These are phyloP conservation scores for Hestina assimilis DNA, from an alignment of 1,140 invertebrate genomes.

Conservation along the genomic window DNA sequence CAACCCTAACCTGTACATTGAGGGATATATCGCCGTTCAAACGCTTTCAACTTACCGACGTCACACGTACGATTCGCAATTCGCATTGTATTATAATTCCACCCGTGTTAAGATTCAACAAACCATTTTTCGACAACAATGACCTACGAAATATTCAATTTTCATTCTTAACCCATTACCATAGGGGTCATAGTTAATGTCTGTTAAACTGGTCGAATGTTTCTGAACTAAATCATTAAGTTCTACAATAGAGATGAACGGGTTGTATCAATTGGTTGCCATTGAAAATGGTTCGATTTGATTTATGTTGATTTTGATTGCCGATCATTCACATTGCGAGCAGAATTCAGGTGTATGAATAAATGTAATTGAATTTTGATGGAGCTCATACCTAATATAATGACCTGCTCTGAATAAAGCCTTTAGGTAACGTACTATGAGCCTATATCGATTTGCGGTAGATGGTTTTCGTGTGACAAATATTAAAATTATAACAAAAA, in stretches of 20 bases:
- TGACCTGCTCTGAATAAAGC: too few relatives aligned
- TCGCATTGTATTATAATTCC: constrained; percentile 67
- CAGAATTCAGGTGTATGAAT: constrained; percentile 2
- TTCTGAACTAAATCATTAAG: constrained; percentile 23
- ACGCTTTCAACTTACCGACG: constrained; percentile 59
- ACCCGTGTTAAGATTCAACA: constrained; percentile 49
- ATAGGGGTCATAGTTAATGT: not conserved
- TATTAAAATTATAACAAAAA: too few relatives aligned
- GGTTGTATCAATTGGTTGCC: constrained; percentile 27
- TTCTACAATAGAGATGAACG: constrained; percentile 28
- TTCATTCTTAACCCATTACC: constrained; percentile 1
- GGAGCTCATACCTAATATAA: not conserved
- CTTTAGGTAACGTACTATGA: too few relatives aligned
- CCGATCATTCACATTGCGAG: not conserved
- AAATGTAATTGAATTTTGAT: constrained; percentile 9
- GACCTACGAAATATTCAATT: constrained; percentile 13
- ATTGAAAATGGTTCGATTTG: constrained; percentile 10
- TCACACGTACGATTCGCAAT: constrained; percentile 50
- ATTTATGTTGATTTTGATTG: constrained; percentile 25
- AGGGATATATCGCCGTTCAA: constrained; percentile 58
- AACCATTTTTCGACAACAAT: constrained; percentile 22
- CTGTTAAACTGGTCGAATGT: constrained; percentile 3
- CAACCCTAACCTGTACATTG: constrained; percentile 39
- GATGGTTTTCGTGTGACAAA: too few relatives aligned
- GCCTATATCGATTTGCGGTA: too few relatives aligned